Evolutionary conservation across 2,888 invertebrate species (phyloP).

Genomic region (Cremastinae sp.): DNA sequence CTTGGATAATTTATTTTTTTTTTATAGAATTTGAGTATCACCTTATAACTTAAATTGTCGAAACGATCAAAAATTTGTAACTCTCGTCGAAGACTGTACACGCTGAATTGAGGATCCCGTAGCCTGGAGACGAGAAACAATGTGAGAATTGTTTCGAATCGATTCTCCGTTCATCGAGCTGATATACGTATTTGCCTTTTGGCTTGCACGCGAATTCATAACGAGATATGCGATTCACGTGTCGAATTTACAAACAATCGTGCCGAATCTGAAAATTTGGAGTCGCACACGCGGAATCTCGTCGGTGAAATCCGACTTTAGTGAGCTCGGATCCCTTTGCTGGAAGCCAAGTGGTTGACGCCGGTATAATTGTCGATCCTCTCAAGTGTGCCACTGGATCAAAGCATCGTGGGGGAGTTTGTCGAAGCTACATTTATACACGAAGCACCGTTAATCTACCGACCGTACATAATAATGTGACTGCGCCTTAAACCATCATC

Average conservation of each 20-base stretch:
- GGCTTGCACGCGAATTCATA: not conserved
- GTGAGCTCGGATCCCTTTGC: conserved; percentile 14
- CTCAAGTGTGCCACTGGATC: conserved; percentile 74
- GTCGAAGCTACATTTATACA: conserved; percentile 36
- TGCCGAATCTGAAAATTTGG: conserved; percentile 34
- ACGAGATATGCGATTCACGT: conserved; percentile 36
- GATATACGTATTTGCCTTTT: conserved; percentile 9
- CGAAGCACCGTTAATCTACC: conserved; percentile 71
- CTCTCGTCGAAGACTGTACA: not conserved
- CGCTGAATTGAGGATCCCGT: conserved; percentile 32
- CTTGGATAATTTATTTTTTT: not conserved
- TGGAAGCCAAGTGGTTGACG: conserved; percentile 44
- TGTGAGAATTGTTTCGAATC: conserved; percentile 34
- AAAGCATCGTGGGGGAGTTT: conserved; percentile 67
- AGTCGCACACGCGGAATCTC: not conserved
- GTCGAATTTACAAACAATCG: conserved; percentile 47
- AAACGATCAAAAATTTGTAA: not conserved
- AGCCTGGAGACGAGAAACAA: conserved; percentile 57
- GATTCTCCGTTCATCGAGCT: conserved; percentile 32
- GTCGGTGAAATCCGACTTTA: conserved; percentile 26
- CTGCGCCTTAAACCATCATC: conserved; percentile 63
- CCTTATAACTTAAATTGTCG: no score
- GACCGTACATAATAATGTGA: conserved; percentile 72
- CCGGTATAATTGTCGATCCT: conserved; percentile 55
- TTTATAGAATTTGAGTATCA: no score